Percentiles rank a stretch among this genome's conserved stretches.
Conservation (phyloP, 2,888 invertebrate genomes). For the Ennomos quercinarius region DNA sequence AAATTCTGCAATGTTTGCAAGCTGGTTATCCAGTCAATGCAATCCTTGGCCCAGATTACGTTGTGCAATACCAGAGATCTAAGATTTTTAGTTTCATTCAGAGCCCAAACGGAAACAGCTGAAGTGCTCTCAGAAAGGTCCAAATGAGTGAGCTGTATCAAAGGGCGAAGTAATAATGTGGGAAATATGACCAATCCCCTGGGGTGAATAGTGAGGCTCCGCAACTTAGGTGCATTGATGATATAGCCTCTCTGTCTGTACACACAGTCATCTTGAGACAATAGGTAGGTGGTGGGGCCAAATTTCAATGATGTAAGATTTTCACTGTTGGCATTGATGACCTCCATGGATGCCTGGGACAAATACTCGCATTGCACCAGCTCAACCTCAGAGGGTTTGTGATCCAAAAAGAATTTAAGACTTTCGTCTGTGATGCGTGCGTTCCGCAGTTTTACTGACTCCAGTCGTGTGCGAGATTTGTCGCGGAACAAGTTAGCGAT, state of each 20-base stretch:
- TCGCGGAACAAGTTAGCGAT: conserved; percentile 90
- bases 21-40: conserved; percentile 86
- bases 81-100: conserved; percentile 88
- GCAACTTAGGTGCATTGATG: conserved; percentile 86
- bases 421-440: conserved; percentile 90
- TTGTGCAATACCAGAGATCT: conserved; percentile 92
- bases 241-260: conserved; percentile 78
- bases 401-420: conserved; percentile 88
- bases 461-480: conserved; percentile 87
- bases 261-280: conserved; percentile 80
- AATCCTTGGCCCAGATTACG: conserved; percentile 88
- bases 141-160: conserved; percentile 87
- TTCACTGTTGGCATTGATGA: conserved; percentile 88
- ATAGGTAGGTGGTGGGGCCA: conserved; percentile 87
- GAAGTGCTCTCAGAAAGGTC: conserved; percentile 89
- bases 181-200: conserved; percentile 76
- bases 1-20: conserved; percentile 88
- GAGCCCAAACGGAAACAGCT: conserved; percentile 88
- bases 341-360: conserved; percentile 86
- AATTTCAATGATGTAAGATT: conserved; percentile 89
- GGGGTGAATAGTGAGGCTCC: conserved; percentile 85
- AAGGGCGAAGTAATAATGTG: conserved; percentile 84
- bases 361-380: conserved; percentile 90
- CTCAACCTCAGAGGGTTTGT: conserved; percentile 90
- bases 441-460: conserved; percentile 89